Evolutionary conservation across 2,797 vertebrate genomes (phyloP), one percentile per base, ranked within the genome.

Genomic region (Hirundo rustica): DNA sequence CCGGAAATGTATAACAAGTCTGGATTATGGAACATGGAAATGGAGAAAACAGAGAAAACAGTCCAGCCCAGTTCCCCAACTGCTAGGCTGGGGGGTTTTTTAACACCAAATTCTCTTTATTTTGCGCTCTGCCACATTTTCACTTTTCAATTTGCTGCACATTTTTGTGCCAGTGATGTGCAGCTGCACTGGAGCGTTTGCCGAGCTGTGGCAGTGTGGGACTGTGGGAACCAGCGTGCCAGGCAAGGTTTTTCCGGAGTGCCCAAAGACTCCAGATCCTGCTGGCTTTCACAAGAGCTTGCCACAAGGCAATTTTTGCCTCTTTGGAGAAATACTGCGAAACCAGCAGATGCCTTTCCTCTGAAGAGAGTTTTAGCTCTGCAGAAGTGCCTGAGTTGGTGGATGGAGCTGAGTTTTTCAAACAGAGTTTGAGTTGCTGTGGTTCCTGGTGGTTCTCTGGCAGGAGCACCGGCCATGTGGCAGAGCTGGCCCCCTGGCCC

Each of bases 1-100:
- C 40, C 1, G 0, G 66, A 92, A 88, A 92, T 7, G 16, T 86
- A 27, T 76, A 85, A 88, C 2, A 13, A 88, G 61, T 34, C 80
- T 84, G 62, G 83, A 91, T 61, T 68, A 88, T n/a, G 55, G 62
- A 83, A 68, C 58, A 83, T 73, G 66, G 78, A 88, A 91, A 93
- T 42, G 44, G 73, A 88, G 66, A 92, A 88, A 89, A 78, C 73
- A 78, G 54, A 91, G 55, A 89, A 83, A 89, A 67, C 73, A 84
- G 16, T 45, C 27, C 62, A 68, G 51, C 45, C 26, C 40, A 42
- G 48, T 67, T 81, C 93, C 82, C 29, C 5, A 2, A 16, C 42
- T 53, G 26, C 30, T 54, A 12, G 53, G 45, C 5, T 57, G 30
- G 34, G 5, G 3, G 4, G 3, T 45, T 51, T 83, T 79, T 71